phyloP scores from a whole-genome alignment of 2,797 vertebrate species.

The Anabas testudineus region DNA sequence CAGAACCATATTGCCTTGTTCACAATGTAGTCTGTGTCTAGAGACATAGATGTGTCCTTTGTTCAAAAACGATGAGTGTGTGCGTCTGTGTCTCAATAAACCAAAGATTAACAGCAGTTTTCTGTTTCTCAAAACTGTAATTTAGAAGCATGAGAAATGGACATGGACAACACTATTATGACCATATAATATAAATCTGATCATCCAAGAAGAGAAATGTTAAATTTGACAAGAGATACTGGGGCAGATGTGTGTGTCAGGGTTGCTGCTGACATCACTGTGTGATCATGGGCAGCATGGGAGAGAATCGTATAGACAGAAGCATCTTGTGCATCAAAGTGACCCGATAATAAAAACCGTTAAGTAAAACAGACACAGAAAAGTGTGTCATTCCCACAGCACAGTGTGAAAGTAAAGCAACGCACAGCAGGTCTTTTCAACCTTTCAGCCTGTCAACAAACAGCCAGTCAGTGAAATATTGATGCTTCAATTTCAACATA shows the following conservation, averaged over 20 bases:
- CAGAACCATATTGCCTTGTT: conserved; percentile 22
- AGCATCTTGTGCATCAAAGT: conserved; percentile 21
- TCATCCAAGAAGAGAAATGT: neutral
- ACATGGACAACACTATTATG: conserved; percentile 2
- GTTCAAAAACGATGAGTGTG: conserved; percentile 15
- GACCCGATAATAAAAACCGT: conserved; percentile 19
- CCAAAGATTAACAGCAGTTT: conserved; percentile 28
- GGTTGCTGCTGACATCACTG: conserved; percentile 48
- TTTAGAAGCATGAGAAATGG: neutral
- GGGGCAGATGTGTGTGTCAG: conserved; percentile 7
- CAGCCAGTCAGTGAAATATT: conserved; percentile 82
- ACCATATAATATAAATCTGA: neutral
- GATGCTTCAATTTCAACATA: conserved; percentile 81
- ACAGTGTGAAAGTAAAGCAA: conserved; percentile 32
- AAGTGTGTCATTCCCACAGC: conserved; percentile 42
- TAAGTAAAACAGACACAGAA: conserved; percentile 20
- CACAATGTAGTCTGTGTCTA: conserved; percentile 46
- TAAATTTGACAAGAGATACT: neutral
- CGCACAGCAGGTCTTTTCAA: conserved; percentile 45
- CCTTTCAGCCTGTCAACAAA: conserved; percentile 74
- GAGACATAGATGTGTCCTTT: conserved; percentile 34
- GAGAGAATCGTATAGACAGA: neutral
- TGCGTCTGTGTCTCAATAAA: conserved; percentile 25
- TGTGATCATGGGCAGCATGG: conserved; percentile 1
- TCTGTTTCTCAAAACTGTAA: conserved; percentile 15